Evolutionary conservation across 1,140 invertebrate species (phyloP).

Genomic region (Megalopta genalis): DNA sequence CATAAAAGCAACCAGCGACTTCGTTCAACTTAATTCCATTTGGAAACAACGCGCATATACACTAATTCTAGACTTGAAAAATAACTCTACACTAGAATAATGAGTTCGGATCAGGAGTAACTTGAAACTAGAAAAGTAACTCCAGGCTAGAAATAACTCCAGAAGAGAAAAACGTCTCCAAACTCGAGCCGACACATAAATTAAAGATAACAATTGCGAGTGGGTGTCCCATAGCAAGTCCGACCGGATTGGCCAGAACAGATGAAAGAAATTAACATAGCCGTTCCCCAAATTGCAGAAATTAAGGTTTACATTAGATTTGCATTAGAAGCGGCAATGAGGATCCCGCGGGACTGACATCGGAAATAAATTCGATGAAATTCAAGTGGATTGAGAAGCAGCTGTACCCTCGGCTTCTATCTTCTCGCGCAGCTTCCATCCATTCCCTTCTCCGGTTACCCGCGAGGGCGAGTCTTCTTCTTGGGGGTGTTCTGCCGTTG

Average conservation of each 20-base stretch:
- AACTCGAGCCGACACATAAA: neutral
- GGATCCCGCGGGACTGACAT: neutral
- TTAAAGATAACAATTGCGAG: neutral
- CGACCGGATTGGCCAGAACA: neutral
- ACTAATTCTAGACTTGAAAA: too few species aligned
- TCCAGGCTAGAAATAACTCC: neutral
- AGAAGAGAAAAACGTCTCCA: neutral
- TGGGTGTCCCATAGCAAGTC: neutral
- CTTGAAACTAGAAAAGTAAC: too few species aligned
- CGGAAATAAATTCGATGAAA: conserved; percentile 36
- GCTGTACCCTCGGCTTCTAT: conserved; percentile 17
- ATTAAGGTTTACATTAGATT: neutral
- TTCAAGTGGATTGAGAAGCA: conserved; percentile 29
- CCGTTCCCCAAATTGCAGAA: neutral
- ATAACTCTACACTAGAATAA: too few species aligned
- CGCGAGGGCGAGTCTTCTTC: too few species aligned
- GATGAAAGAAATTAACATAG: neutral
- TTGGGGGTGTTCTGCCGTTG: too few species aligned
- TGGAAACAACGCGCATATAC: too few species aligned
- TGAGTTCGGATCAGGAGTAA: too few species aligned
- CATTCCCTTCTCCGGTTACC: conserved; percentile 6
- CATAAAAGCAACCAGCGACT: too few species aligned
- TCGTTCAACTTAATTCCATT: too few species aligned
- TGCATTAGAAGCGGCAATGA: neutral
- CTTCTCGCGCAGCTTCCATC: conserved; percentile 19